Base-by-base conservation (phyloP, 1,140 invertebrate genomes). In the Plutomurus gul region DNA sequence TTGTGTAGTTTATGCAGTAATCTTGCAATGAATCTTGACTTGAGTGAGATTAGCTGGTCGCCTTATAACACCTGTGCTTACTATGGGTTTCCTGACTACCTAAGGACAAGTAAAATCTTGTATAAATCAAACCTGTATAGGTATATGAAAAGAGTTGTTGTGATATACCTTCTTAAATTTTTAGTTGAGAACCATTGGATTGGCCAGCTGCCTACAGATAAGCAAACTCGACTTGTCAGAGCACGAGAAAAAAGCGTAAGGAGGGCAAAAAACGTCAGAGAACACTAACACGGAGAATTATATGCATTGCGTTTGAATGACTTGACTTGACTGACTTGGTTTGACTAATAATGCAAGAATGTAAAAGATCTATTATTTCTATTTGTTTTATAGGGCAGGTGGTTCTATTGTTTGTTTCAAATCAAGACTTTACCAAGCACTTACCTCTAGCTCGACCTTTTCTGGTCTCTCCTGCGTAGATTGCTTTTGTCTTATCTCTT, bases 331-430 rank as follows among this genome's bases (percentile, higher is more conserved):
- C 20, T 47, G 56, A 13, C 8, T 33, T 33, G 56, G 56, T 43
- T 4, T 65, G 56, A 33, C 56, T 65, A 65, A 65, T 65, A 33
- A 33, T 36, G 11, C 10, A 25, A 18, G 56, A 65, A 65, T 65
- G 30, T 13, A 33, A 65, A 65, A 65, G 56, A 65, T 30, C 7
- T n/a, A 33, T 65, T 65, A 27, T 36, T 65, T 65, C 56, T n/a
- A 33, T 65, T 36, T n/a, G 27, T n/a, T 65, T 65, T 65, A 65
- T 65, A 65, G 56, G 56, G n/a, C 56, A 65, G 18, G 27, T 65
- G 56, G 20, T 16, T 36, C 56, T 27, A 65, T 65, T 65, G 56
- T 65, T 65, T 65, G n/a, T 65, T 30, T 65, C 56, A 65, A 65
- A 65, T 33, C 22, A 27, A 65, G 36, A 65, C 25, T 36, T 65